Evolutionary conservation across 2,888 invertebrate genomes (phyloP).

Genomic region (Hetaerina titia): DNA sequence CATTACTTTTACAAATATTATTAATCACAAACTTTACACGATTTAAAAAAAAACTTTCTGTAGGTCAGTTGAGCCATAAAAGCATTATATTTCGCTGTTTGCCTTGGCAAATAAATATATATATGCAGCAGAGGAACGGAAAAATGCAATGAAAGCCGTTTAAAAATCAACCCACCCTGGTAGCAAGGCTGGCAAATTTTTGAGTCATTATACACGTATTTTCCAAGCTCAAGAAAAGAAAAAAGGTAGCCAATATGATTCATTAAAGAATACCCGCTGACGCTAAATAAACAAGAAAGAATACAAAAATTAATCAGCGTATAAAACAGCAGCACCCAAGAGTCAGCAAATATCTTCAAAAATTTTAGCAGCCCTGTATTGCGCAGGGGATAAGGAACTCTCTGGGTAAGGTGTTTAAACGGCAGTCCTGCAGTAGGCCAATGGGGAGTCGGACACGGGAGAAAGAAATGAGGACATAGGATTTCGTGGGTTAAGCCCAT

Average conservation of each 20-base stretch:
- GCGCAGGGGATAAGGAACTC: constrained; percentile 27
- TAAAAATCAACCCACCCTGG: constrained; percentile 64
- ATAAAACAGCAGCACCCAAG: constrained; percentile 44
- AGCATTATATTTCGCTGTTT: constrained; percentile 13
- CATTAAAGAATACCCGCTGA: background rate
- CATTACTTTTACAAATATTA: background rate
- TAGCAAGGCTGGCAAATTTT: constrained; percentile 50
- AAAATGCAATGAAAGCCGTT: constrained; percentile 62
- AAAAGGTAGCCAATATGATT: background rate
- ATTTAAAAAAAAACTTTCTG: background rate
- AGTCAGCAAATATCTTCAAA: constrained; percentile 32
- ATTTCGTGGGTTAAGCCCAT: background rate
- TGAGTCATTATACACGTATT: background rate
- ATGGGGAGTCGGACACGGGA: constrained; percentile 27
- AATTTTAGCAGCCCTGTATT: constrained; percentile 58
- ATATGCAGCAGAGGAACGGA: constrained; percentile 51
- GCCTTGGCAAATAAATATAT: constrained; percentile 52
- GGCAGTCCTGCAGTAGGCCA: constrained; percentile 43
- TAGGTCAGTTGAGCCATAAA: background rate
- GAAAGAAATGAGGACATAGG: background rate
- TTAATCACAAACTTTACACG: background rate
- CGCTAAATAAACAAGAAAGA: background rate
- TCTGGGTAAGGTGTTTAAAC: constrained; percentile 24
- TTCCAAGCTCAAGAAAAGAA: constrained; percentile 43
- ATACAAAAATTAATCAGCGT: constrained; percentile 20